phyloP scores from a whole-genome alignment of 2,113 vertebrate genomes.

The Perca fluviatilis region DNA sequence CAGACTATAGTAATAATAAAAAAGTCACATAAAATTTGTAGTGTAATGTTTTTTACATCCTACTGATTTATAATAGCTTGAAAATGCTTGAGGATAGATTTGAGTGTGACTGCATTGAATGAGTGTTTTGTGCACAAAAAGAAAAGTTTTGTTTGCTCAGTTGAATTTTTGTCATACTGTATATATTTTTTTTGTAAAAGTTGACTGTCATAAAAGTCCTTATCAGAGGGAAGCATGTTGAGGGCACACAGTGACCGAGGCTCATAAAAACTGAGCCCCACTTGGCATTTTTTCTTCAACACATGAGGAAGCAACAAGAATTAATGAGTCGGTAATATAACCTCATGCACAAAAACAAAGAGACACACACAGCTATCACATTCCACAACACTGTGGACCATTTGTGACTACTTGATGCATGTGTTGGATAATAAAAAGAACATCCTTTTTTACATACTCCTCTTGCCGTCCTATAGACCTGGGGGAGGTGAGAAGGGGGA shows the following conservation, averaged over 20 bases:
- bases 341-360: slow-evolving; percentile 8
- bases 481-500: slow-evolving; percentile 50
- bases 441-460: slow-evolving; percentile 63
- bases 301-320: slow-evolving; percentile 4
- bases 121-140: neutral
- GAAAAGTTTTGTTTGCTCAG: neutral
- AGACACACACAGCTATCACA: slow-evolving; percentile 10
- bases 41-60: neutral
- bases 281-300: slow-evolving; percentile 42
- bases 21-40: neutral
- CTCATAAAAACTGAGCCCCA: slow-evolving; percentile 62
- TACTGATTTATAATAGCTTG: neutral
- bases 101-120: neutral
- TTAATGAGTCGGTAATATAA: slow-evolving; percentile 33
- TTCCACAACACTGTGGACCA: slow-evolving; percentile 22
- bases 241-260: slow-evolving; percentile 15
- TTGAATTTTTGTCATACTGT: neutral
- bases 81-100: neutral
- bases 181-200: slow-evolving; percentile 15
- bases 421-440: slow-evolving; percentile 72
- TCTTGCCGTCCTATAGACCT: slow-evolving; percentile 48
- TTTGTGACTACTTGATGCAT: slow-evolving; percentile 62
- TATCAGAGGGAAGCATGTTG: slow-evolving; percentile 74
- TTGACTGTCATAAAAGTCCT: slow-evolving; percentile 51
- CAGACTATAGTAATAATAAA: neutral